Evolutionary conservation across 2,888 invertebrate species (phyloP), one percentile per base, ranked within the genome.

Genomic region (Synanthedon tipuliformis): DNA sequence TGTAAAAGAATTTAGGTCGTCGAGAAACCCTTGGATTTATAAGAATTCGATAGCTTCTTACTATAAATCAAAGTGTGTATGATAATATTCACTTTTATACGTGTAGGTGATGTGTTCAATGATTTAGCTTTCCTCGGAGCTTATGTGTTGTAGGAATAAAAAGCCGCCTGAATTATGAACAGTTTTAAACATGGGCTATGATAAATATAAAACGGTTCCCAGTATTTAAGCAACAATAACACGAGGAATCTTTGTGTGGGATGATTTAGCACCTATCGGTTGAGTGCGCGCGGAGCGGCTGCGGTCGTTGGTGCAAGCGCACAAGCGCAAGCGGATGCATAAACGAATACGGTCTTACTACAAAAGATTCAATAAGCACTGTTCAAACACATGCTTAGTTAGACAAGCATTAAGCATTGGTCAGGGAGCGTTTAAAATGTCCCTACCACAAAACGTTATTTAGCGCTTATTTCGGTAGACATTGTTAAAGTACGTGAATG

Each of bases 211-310:
- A 60, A 53, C 55, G 56, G 59, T 66, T 69, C 66, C 59, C 58
- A 61, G 69, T 72, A 69, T 68, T 68, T 68, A 66, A 64, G 61
- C 60, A 69, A 67, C 65, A 69, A 73, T 70, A 65, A 63, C 55
- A 55, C 57, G 61, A 63, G 61, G 52, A 55, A 56, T 66, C 57
- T 64, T 69, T 69, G 67, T 71, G 58, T 57, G 53, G 52, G 50
- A 60, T 69, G 68, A 69, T 68, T 70, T 69, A 69, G 66, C 61
- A 57, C 63, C 63, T 57, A 59, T 53, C 55, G 57, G 54, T 49
- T 56, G 58, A 61, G 54, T 58, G 61, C 61, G 64, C 65, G 60
- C 68, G 65, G 45, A n/a, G 45, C 45, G 45, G 13, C 5, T 15
- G 12, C 13, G 8, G 13, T n/a, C 8, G 15, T 8, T 13, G 45